Percentiles rank a stretch among this genome's conserved stretches.
phyloP scores from a whole-genome alignment of 2,797 vertebrate genomes.

The Meriones psammophilus region DNA sequence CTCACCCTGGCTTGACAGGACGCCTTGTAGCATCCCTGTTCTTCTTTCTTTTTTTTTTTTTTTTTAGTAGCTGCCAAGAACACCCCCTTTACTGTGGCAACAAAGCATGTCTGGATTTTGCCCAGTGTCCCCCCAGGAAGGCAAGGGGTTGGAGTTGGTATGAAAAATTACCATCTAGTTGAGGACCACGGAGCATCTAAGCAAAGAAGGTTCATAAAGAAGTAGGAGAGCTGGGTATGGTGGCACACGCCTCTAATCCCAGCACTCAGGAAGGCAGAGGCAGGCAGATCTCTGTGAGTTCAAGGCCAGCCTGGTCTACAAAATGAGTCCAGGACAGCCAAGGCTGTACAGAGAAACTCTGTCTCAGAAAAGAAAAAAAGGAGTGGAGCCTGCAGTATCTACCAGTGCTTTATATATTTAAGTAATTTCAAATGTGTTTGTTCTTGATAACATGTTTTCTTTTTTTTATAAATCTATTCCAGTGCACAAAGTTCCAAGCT shows the following conservation, averaged over 20 bases:
- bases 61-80: background rate
- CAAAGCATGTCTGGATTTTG: background rate
- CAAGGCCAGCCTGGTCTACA: too few species aligned
- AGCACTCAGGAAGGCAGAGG: too few species aligned
- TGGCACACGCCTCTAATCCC: too few species aligned
- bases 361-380: too few species aligned
- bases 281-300: too few species aligned
- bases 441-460: background rate
- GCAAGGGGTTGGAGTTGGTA: background rate
- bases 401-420: background rate
- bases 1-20: background rate
- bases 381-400: background rate
- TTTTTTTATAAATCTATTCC: conserved; percentile 41
- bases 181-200: background rate
- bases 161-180: background rate
- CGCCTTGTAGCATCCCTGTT: background rate
- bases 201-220: conserved; percentile 1
- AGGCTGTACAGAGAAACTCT: too few species aligned
- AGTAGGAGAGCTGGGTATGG: background rate
- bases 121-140: background rate
- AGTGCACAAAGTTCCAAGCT: background rate
- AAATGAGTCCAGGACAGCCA: too few species aligned
- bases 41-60: background rate
- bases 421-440: conserved; percentile 46
- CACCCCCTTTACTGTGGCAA: background rate